Evolutionary conservation across 2,113 vertebrate genomes (phyloP).

Genomic region (Hippopotamus amphibius): DNA sequence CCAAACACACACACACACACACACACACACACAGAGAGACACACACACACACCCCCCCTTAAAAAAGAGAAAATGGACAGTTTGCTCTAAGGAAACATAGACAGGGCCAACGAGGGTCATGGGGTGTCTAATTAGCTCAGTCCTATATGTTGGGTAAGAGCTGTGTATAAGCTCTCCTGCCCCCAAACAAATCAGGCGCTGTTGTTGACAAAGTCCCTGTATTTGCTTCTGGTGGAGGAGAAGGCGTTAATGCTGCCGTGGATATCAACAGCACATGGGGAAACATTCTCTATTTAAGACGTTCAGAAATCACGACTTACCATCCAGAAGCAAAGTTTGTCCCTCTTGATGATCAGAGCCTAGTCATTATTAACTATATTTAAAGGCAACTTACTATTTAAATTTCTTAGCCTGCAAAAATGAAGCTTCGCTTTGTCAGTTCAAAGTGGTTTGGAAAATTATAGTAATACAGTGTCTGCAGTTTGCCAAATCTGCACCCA

Average conservation of each 20-base stretch:
- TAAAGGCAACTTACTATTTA: constrained; percentile 49
- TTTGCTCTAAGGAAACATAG: background rate
- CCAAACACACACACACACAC: background rate
- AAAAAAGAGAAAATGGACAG: background rate
- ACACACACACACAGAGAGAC: background rate
- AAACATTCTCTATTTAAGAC: constrained; percentile 35
- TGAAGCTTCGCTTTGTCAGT: background rate
- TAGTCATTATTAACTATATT: background rate
- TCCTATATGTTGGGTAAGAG: background rate
- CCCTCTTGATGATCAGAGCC: constrained; percentile 13
- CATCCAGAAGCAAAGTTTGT: background rate
- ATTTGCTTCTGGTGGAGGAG: background rate
- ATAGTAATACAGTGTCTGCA: background rate
- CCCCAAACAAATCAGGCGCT: background rate
- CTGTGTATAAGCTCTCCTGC: background rate
- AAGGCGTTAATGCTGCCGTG: background rate
- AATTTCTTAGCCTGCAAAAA: constrained; percentile 51
- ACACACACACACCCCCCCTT: background rate
- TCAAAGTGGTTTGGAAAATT: constrained; percentile 23
- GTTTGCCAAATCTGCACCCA: background rate
- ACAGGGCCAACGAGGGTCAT: background rate
- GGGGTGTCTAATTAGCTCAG: background rate
- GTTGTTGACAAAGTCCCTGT: background rate
- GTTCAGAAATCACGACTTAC: constrained; percentile 12
- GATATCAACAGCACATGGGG: background rate